Conservation (phyloP, 2,888 invertebrate species). For the Actias luna region DNA sequence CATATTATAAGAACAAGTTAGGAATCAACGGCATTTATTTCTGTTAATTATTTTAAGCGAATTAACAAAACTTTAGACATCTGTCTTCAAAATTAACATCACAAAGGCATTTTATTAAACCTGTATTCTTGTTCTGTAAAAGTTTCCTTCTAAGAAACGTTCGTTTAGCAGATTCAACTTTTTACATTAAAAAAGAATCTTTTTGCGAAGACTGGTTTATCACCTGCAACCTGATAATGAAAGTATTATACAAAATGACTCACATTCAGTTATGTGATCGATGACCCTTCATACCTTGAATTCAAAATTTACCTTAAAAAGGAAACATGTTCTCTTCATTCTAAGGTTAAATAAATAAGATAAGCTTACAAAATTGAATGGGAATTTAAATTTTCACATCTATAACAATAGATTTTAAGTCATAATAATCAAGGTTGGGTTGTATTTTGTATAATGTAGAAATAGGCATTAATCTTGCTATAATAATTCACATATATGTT, state of each 20-base stretch:
- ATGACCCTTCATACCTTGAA: constrained; percentile 21
- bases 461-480: neutral
- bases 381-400: neutral
- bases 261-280: constrained; percentile 26
- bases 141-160: constrained; percentile 7
- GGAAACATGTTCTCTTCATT: constrained; percentile 5
- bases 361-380: neutral
- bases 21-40: neutral
- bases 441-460: neutral
- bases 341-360: neutral
- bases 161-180: neutral
- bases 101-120: neutral
- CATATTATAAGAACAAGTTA: neutral
- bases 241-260: constrained; percentile 25
- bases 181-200: neutral
- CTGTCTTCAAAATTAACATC: neutral
- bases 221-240: constrained; percentile 25
- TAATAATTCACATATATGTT: neutral
- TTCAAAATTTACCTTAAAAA: constrained; percentile 8
- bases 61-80: neutral
- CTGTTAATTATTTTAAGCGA: neutral
- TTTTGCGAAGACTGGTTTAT: constrained; percentile 17
- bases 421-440: neutral
- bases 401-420: constrained; percentile 8
- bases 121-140: neutral